These are phyloP conservation scores for Eubasilissa splendida DNA, from an alignment of 2,888 invertebrate species.

Conservation along the genomic window DNA sequence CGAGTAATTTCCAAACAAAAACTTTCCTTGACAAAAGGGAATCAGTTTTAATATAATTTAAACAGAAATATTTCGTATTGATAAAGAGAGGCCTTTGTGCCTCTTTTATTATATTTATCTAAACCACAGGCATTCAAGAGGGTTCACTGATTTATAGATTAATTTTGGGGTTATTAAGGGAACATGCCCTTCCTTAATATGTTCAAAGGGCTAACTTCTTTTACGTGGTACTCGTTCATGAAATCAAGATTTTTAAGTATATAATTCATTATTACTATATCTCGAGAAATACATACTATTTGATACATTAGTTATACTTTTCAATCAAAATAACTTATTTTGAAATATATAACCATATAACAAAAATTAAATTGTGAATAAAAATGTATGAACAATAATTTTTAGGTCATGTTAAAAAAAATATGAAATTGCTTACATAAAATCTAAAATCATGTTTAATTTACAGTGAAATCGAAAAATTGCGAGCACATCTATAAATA, in stretches of 20 bases:
- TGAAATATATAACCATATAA: no score
- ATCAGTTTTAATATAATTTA: conserved; percentile 40
- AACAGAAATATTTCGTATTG: conserved; percentile 22
- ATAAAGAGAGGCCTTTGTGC: conserved; percentile 36
- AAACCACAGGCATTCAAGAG: conserved; percentile 49
- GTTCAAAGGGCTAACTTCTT: background rate
- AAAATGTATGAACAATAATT: no score
- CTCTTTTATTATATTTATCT: conserved; percentile 47
- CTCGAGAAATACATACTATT: background rate
- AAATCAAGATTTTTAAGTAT: background rate
- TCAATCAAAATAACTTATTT: no score
- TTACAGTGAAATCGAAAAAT: no score
- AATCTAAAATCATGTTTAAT: no score
- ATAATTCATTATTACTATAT: background rate
- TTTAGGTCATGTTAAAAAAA: no score
- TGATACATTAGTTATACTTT: no score
- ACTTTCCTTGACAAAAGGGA: conserved; percentile 34
- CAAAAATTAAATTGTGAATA: no score
- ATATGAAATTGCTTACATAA: no score
- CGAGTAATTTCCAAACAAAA: conserved; percentile 29
- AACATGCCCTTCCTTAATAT: conserved; percentile 10
- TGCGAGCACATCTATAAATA: no score
- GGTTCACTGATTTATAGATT: conserved; percentile 56
- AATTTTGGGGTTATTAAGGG: conserved; percentile 48
- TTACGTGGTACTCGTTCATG: conserved; percentile 4